These are phyloP conservation scores for Spondyliosoma cantharus DNA, from an alignment of 2,797 vertebrate species.

Conservation along the genomic window DNA sequence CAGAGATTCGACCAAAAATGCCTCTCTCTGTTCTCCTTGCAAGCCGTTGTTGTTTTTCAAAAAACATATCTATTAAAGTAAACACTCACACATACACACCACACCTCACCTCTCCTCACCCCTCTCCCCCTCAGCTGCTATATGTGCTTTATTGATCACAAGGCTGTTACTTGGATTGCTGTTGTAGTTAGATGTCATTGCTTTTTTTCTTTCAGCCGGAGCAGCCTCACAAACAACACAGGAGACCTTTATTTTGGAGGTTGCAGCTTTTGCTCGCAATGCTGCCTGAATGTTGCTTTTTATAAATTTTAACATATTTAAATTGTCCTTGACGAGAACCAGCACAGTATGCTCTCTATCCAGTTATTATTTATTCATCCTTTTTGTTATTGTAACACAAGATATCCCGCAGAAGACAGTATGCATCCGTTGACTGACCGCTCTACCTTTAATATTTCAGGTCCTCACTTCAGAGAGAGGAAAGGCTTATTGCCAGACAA, in stretches of 20 bases:
- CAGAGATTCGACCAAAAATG: not conserved
- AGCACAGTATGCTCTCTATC: not conserved
- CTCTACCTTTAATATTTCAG: constrained; percentile 51
- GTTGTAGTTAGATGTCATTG: constrained; percentile 49
- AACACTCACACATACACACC: not conserved
- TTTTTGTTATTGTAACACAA: not conserved
- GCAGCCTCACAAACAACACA: constrained; percentile 37
- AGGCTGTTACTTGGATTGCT: constrained; percentile 62
- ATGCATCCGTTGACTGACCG: constrained; percentile 34
- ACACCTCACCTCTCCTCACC: not conserved
- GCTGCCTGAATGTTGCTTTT: too few species aligned
- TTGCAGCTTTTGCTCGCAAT: too few species aligned
- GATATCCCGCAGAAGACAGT: not conserved
- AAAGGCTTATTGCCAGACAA: constrained; percentile 35
- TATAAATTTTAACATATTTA: not conserved
- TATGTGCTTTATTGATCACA: constrained; percentile 71
- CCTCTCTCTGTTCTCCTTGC: not conserved
- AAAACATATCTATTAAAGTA: constrained; percentile 49
- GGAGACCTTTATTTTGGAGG: not conserved
- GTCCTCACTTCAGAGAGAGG: constrained; percentile 2
- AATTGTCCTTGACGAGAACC: not conserved
- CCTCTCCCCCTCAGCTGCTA: constrained; percentile 52
- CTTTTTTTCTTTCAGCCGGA: constrained; percentile 40
- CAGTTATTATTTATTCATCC: too few species aligned
- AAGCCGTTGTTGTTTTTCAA: constrained; percentile 24